Percentiles rank a stretch among this genome's conserved stretches.
Conservation (phyloP, 2,113 vertebrate species). For the Cercocebus atys region DNA sequence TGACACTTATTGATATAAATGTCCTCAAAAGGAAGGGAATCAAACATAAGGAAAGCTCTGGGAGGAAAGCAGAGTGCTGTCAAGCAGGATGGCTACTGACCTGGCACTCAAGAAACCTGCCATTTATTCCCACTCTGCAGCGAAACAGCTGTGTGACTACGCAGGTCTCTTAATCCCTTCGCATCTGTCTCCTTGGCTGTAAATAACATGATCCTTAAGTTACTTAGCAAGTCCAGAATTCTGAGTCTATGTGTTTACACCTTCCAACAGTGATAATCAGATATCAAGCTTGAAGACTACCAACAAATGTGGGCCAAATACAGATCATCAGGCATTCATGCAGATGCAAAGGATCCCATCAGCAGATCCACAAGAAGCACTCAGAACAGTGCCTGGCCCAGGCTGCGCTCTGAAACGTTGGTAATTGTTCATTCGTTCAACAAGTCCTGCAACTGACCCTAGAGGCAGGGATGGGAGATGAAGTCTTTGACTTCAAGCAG, state of each 20-base stretch:
- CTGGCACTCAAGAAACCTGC: not conserved
- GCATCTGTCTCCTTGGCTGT: not conserved
- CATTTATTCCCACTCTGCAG: fast-evolving
- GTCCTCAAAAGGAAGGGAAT: not conserved
- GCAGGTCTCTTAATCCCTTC: not conserved
- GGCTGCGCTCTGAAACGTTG: fast-evolving
- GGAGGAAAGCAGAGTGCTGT: not conserved
- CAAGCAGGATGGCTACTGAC: not conserved
- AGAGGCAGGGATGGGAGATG: not conserved
- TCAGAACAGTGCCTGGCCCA: not conserved
- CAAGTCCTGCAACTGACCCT: not conserved
- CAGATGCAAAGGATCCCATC: not conserved
- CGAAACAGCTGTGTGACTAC: not conserved
- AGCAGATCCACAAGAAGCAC: not conserved
- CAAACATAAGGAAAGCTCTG: fast-evolving
- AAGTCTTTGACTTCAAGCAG: not conserved
- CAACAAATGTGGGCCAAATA: fast-evolving
- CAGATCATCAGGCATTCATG: not conserved
- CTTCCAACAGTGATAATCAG: not conserved
- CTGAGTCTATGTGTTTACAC: not conserved
- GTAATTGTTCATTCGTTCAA: not conserved
- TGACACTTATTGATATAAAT: not conserved
- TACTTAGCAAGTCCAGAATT: slow-evolving; percentile 32
- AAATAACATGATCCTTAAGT: slow-evolving; percentile 43
- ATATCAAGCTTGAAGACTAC: not conserved